Evolutionary conservation across 2,113 vertebrate genomes (phyloP), one percentile per base, ranked within the genome.

Genomic region (Gila orcuttii): DNA sequence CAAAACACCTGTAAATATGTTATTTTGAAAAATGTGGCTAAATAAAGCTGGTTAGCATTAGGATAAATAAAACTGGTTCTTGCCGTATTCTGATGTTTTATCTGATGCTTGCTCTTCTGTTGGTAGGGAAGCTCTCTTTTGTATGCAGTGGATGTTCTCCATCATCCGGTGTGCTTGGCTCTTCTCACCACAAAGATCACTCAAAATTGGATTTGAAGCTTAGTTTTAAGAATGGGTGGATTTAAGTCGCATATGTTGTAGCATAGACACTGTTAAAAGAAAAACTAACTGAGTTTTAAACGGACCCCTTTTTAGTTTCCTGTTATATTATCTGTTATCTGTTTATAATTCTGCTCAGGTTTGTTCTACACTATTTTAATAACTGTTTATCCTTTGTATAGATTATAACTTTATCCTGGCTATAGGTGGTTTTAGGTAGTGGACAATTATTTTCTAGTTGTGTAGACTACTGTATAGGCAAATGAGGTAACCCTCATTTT

Each of bases 81-180:
- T 42, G 69, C 21, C 36, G 10, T 42, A 42, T 73, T 73, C 69
- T 12, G 21, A n/a, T 42, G 69, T 23, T 21, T 57, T 57, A 45
- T 23, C 7, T 42, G 36, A 15, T 42, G 19, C 6, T 5, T 52
- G 81, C 25, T 66, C 15, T 17, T 66, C 36, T 68, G 62, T 68
- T 82, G n/a, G 79, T n/a, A 47, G 66, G 66, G 66, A 83, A 36
- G 28, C 62, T 47, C 60, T 83, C 31, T 39, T 83, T 83, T 73
- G 82, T 83, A 83, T 83, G 68, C 82, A 83, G 45, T 71, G 47
- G 31, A 39, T 36, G 68, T 57, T 57, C 50, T 83, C 68, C 23
- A 15, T 73, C 68, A 73, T 73, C 82, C 82, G 82, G 82, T 73
- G 81, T 31, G 31, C 68, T 47, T 73, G 68, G 57, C 82, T 73